Evolutionary conservation across 2,113 vertebrate genomes (phyloP).

Genomic region (Tachycineta bicolor): DNA sequence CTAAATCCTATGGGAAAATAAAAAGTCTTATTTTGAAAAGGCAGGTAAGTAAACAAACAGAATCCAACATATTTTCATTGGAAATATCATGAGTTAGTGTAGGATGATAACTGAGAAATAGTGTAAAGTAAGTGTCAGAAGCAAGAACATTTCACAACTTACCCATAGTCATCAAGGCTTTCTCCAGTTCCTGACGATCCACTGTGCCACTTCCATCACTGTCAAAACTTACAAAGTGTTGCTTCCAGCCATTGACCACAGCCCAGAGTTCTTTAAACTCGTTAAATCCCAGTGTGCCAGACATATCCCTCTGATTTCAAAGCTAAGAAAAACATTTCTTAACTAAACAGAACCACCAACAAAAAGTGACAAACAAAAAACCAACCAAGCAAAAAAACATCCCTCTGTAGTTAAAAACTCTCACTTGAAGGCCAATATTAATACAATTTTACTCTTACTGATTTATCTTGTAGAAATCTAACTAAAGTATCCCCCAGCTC

Average conservation of each 20-base stretch:
- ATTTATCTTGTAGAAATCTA: background rate
- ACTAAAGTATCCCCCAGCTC: background rate
- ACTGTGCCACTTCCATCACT: slow-evolving; percentile 86
- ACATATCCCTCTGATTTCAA: slow-evolving; percentile 80
- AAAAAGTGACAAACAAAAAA: background rate
- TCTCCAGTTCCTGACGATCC: slow-evolving; percentile 88
- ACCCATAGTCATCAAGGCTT: slow-evolving; percentile 88
- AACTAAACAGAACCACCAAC: background rate
- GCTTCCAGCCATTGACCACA: slow-evolving; percentile 89
- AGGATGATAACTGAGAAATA: background rate
- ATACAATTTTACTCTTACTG: background rate
- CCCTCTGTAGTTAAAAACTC: background rate
- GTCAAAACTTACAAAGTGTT: slow-evolving; percentile 87
- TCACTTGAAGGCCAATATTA: background rate
- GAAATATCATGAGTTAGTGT: background rate
- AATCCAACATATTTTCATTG: background rate
- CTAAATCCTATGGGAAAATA: slow-evolving; percentile 74
- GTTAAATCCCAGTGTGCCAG: slow-evolving; percentile 88
- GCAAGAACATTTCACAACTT: background rate
- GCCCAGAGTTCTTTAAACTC: slow-evolving; percentile 93
- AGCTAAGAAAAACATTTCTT: slow-evolving; percentile 73
- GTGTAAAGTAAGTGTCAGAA: background rate
- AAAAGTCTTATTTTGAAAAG: background rate
- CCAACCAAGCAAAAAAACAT: background rate
- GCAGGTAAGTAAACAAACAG: background rate